A percentile compares a stretch with the other conserved stretches of the same genome.
Evolutionary conservation across 1,140 invertebrate genomes (phyloP).

Genomic region (Drosophila novamexicana): DNA sequence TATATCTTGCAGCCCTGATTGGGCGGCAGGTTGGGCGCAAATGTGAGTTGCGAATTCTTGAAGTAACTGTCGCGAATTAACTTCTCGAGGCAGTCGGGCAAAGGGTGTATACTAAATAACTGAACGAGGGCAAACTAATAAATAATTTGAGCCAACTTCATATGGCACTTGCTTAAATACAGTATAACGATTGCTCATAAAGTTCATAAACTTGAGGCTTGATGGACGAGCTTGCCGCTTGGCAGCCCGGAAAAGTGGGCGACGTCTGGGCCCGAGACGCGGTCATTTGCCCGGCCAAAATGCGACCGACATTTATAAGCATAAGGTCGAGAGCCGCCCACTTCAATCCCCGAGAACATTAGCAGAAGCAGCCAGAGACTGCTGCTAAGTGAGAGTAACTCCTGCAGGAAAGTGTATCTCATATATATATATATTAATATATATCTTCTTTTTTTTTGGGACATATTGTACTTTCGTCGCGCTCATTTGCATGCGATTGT

Average conservation of each 20-base stretch:
- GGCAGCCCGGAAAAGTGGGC: constrained; percentile 38
- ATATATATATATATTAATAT: background rate
- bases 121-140: constrained; percentile 47
- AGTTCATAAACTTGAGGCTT: constrained; percentile 53
- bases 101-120: constrained; percentile 37
- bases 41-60: background rate
- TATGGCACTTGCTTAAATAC: constrained; percentile 44
- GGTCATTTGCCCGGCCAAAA: constrained; percentile 47
- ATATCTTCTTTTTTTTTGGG: constrained; percentile 9
- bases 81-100: constrained; percentile 23
- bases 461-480: constrained; percentile 24
- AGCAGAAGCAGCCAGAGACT: constrained; percentile 4
- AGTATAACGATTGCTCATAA: constrained; percentile 26
- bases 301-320: constrained; percentile 69
- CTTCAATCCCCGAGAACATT: constrained; percentile 43
- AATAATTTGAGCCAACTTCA: constrained; percentile 46
- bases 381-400: no score
- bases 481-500: constrained; percentile 70
- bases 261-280: constrained; percentile 28
- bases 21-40: no score
- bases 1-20: no score
- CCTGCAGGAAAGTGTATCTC: no score
- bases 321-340: constrained; percentile 46
- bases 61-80: background rate
- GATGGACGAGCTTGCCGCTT: constrained; percentile 61